Percentiles rank a stretch among this genome's conserved stretches.
Conservation (phyloP, 2,888 invertebrate species). For the Parelbella ahira region DNA sequence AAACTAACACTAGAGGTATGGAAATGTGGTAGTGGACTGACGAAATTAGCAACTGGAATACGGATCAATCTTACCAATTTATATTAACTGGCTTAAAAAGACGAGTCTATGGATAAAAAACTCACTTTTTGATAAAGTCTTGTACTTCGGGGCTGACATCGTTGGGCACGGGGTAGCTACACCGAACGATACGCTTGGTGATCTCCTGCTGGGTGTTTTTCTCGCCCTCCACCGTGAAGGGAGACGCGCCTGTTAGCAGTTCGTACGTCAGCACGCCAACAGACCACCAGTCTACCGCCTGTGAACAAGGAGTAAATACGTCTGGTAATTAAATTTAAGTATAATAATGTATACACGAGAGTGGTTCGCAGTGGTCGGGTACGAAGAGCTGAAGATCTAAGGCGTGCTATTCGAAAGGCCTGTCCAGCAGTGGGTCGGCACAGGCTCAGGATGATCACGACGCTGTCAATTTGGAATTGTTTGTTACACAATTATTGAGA, state of each 20-base stretch:
- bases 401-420: too few species aligned
- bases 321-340: too few species aligned
- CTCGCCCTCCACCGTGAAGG: constrained; percentile 97
- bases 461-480: too few species aligned
- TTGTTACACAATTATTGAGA: too few species aligned
- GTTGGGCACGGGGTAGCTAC: constrained; percentile 93
- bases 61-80: neutral
- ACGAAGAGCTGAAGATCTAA: too few species aligned
- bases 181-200: constrained; percentile 92
- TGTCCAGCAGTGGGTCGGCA: too few species aligned
- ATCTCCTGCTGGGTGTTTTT: constrained; percentile 97
- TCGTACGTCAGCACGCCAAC: constrained; percentile 98
- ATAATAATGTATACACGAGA: too few species aligned
- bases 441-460: too few species aligned
- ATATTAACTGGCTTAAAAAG: too few species aligned
- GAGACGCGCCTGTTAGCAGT: constrained; percentile 96
- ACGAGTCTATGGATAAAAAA: too few species aligned
- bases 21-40: constrained; percentile 21
- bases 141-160: constrained; percentile 85
- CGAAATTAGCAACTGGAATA: neutral
- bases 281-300: constrained; percentile 99
- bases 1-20: constrained; percentile 14
- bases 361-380: too few species aligned
- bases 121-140: constrained; percentile 83
- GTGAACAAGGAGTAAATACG: constrained; percentile 58